Percentiles rank a stretch among this genome's conserved stretches.
These are phyloP conservation scores for Perdix hodgsoniae DNA, from an alignment of 2,797 vertebrate genomes.

Conservation along the genomic window DNA sequence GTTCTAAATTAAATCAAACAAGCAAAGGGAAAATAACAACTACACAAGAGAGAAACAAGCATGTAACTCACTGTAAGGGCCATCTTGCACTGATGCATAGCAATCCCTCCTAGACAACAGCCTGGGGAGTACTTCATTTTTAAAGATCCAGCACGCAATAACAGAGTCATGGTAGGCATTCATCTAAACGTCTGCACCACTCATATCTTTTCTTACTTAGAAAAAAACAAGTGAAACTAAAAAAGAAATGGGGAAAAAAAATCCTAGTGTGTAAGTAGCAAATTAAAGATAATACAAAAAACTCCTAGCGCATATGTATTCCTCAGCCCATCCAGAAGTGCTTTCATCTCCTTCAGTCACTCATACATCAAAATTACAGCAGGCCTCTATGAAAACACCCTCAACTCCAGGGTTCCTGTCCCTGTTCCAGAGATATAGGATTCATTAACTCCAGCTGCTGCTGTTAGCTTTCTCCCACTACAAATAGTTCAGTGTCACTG, in stretches of 20 bases:
- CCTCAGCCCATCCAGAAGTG: not conserved
- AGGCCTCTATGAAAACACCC: not conserved
- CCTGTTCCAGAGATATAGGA: not conserved
- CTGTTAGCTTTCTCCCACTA: not conserved
- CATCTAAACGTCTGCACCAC: not conserved
- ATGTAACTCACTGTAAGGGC: not conserved
- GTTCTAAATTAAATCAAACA: conserved; percentile 42
- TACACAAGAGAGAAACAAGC: not conserved
- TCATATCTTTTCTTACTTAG: not conserved
- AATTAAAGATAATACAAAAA: not conserved
- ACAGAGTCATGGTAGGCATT: not conserved
- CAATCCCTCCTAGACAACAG: not conserved
- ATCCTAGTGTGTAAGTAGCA: not conserved
- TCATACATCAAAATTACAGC: not conserved
- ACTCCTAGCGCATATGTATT: not conserved
- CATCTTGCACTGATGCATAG: not conserved
- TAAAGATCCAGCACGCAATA: not conserved
- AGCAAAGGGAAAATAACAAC: conserved; percentile 14
- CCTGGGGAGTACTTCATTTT: not conserved
- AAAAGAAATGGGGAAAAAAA: not conserved
- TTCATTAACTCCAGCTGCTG: not conserved
- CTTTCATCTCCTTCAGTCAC: conserved; percentile 1
- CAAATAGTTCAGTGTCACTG: not conserved
- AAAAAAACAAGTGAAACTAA: not conserved
- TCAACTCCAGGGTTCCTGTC: not conserved